Evolutionary conservation across 1,140 invertebrate genomes (phyloP), one percentile per base, ranked within the genome.

Genomic region (Drosophila oshimai): DNA sequence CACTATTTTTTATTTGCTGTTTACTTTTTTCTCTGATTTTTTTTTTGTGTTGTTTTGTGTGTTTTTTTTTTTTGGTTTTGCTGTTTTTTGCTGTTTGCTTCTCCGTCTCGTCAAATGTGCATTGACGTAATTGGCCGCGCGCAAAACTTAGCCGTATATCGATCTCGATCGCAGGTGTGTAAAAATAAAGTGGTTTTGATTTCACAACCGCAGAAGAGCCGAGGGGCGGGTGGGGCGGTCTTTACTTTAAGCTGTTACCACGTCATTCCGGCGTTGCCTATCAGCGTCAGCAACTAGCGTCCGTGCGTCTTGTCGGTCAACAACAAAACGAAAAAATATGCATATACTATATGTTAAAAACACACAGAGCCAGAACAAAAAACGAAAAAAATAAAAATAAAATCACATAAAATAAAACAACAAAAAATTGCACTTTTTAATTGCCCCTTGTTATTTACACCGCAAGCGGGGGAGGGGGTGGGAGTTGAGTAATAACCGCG

Each of bases 141-240:
- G 58, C n/a, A 17, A 54, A 62, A 62, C 24, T 28, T 72, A 34
- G 42, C 37, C 41, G 68, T 65, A 72, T 72, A 72, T 72, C 68
- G 68, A 72, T 72, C 67, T 72, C 62, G 61, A 67, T 83, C 49
- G 79, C 79, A 86, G 79, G 79, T 86, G 81, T 84, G 75, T 72
- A 67, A 72, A 69, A 57, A 61, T 54, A 76, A 87, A 86, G 80
- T 86, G 81, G 81, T 86, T 86, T 86, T 70, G 57, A 86, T 86
- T 86, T 86, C 81, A 78, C 71, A 75, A 80, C 13, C 42, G 15
- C 12, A 29, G 55, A 47, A 51, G 39, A 46, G 49, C 20, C n/a
- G 22, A 28, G 22, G 17, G 28, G 24, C 9, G 6, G 20, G 9
- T 6, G 15, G 34, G 18, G 41, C 12, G 15, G 26, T 12, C 20